A percentile compares a stretch with the other conserved stretches of the same genome.
These are phyloP conservation scores for Centruroides sculpturatus DNA, from an alignment of 1,140 invertebrate species.

Conservation along the genomic window DNA sequence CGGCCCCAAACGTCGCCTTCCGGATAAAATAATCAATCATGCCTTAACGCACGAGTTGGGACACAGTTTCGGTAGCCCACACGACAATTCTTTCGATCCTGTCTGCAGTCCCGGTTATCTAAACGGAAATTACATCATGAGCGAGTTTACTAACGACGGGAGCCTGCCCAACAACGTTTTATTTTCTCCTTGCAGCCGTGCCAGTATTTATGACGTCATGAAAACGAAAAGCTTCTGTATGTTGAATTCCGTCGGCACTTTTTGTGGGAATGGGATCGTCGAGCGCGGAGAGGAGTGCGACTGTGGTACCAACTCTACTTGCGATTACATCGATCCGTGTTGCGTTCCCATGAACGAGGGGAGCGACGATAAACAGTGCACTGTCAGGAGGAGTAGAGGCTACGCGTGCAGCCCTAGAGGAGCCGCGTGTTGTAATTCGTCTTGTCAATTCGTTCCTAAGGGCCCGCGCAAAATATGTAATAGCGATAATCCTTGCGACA, in stretches of 20 bases:
- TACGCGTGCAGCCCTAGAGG: too few species aligned
- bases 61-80: constrained; percentile 6
- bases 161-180: background rate
- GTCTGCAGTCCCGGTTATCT: background rate
- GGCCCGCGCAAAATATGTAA: too few species aligned
- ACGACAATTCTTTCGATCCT: constrained; percentile 1
- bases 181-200: constrained; percentile 5
- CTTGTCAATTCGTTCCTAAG: too few species aligned
- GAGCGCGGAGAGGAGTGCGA: background rate
- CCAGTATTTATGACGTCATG: background rate
- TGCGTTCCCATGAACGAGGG: background rate
- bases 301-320: background rate
- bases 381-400: background rate
- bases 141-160: background rate
- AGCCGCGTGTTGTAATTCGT: too few species aligned
- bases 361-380: background rate
- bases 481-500: too few species aligned
- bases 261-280: background rate
- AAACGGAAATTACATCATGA: constrained; percentile 5
- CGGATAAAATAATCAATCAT: background rate
- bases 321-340: background rate
- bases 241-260: background rate
- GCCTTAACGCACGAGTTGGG: constrained; percentile 7
- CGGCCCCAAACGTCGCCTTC: background rate
- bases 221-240: background rate